Percentiles rank a stretch among this genome's conserved stretches.
These are phyloP conservation scores for Megathymus violae DNA, from an alignment of 1,140 invertebrate genomes.

Conservation along the genomic window DNA sequence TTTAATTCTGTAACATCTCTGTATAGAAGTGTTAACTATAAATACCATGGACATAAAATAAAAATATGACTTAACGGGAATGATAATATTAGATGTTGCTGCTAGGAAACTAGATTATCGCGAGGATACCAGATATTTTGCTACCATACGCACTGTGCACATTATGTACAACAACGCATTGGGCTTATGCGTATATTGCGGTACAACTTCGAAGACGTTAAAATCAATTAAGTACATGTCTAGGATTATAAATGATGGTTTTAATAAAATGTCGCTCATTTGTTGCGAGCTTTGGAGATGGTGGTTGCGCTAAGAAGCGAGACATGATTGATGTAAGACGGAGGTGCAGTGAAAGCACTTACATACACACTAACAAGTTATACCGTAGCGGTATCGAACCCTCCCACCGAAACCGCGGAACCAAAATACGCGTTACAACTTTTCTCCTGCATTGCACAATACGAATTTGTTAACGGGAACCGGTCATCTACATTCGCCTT, in stretches of 20 bases:
- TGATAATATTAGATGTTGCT: too few species aligned
- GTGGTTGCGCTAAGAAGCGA: constrained; percentile 28
- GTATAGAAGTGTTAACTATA: constrained; percentile 5
- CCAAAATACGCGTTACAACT: constrained; percentile 76
- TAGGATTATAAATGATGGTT: constrained; percentile 41
- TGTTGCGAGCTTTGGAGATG: constrained; percentile 34
- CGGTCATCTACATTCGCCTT: constrained; percentile 76
- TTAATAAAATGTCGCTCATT: constrained; percentile 43
- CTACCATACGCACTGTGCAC: too few species aligned
- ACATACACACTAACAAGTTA: constrained; percentile 53
- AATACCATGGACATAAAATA: not conserved
- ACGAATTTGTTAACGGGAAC: constrained; percentile 82
- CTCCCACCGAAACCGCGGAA: constrained; percentile 59
- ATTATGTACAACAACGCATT: too few species aligned
- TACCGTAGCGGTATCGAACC: constrained; percentile 68
- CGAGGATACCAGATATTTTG: too few species aligned
- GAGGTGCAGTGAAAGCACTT: constrained; percentile 69
- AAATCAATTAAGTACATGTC: constrained; percentile 33
- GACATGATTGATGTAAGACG: constrained; percentile 63
- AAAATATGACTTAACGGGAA: not conserved
- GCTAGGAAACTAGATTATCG: too few species aligned
- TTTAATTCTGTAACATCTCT: constrained; percentile 8
- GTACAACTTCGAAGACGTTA: too few species aligned
- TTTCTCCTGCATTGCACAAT: constrained; percentile 82
- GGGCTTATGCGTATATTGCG: too few species aligned